Evolutionary conservation across 2,888 invertebrate genomes (phyloP).

Genomic region (Electrophaes corylata): DNA sequence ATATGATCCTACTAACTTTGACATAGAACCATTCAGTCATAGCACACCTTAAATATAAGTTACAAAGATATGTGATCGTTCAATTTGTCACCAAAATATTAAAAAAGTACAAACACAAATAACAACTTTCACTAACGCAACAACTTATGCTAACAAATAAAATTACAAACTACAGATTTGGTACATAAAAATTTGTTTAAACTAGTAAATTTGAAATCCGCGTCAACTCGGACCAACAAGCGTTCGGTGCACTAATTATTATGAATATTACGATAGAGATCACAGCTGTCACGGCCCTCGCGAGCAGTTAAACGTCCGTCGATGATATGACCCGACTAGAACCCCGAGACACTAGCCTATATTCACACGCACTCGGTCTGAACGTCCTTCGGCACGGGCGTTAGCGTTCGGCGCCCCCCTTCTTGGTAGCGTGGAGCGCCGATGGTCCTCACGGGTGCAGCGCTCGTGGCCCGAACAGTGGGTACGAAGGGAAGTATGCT

Average conservation of each 20-base stretch:
- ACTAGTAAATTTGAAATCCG: constrained; percentile 68
- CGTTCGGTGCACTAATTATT: constrained; percentile 75
- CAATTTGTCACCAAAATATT: constrained; percentile 54
- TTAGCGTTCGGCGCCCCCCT: constrained; percentile 82
- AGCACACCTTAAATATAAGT: constrained; percentile 51
- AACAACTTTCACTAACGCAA: constrained; percentile 79
- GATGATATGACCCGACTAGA: constrained; percentile 81
- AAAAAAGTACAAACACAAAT: constrained; percentile 78
- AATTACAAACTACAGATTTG: constrained; percentile 81
- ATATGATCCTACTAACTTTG: constrained; percentile 45
- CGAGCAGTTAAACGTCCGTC: constrained; percentile 67
- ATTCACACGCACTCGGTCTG: constrained; percentile 75
- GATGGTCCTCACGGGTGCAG: constrained; percentile 89
- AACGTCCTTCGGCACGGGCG: constrained; percentile 77
- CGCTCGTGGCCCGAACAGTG: constrained; percentile 91
- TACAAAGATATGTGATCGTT: constrained; percentile 71
- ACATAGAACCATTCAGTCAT: constrained; percentile 55
- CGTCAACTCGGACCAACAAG: constrained; percentile 61
- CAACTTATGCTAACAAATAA: constrained; percentile 76
- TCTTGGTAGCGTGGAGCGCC: constrained; percentile 89
- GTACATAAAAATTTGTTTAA: constrained; percentile 82
- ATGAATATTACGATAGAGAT: constrained; percentile 81
- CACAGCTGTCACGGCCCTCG: constrained; percentile 74
- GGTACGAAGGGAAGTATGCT: constrained; percentile 94
- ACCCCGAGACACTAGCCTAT: constrained; percentile 70